phyloP scores from a whole-genome alignment of 2,113 vertebrate genomes.

The human (Homo sapiens) region DNA sequence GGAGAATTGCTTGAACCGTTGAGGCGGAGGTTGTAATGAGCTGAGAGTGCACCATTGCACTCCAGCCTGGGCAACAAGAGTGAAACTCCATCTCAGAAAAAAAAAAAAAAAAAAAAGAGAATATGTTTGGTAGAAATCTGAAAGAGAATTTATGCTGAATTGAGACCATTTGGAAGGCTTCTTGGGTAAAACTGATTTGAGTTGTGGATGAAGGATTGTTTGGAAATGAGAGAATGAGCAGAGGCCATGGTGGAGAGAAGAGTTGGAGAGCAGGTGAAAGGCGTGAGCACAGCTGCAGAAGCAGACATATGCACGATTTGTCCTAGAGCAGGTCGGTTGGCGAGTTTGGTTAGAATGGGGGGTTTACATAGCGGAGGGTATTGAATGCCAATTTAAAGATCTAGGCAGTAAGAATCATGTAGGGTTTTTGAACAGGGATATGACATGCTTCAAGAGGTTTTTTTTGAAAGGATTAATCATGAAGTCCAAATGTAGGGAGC shows the following conservation, averaged over 20 bases:
- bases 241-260: neutral
- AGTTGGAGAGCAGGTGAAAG: too few species aligned
- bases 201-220: neutral
- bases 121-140: neutral
- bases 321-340: neutral
- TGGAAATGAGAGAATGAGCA: neutral
- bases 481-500: neutral
- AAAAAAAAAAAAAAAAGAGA: too few species aligned
- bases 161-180: neutral
- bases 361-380: neutral
- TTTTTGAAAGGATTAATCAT: neutral
- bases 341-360: neutral
- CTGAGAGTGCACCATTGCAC: too few species aligned
- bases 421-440: neutral
- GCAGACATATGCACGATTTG: too few species aligned
- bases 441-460: neutral
- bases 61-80: too few species aligned
- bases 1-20: too few species aligned
- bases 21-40: too few species aligned
- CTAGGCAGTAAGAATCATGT: neutral
- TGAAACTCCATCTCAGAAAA: too few species aligned
- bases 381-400: neutral
- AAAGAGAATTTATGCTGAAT: neutral
- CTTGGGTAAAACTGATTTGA: neutral
- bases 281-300: neutral